Base-by-base conservation (phyloP, 2,888 invertebrate species). In the Lissocephala sabroskyi region DNA sequence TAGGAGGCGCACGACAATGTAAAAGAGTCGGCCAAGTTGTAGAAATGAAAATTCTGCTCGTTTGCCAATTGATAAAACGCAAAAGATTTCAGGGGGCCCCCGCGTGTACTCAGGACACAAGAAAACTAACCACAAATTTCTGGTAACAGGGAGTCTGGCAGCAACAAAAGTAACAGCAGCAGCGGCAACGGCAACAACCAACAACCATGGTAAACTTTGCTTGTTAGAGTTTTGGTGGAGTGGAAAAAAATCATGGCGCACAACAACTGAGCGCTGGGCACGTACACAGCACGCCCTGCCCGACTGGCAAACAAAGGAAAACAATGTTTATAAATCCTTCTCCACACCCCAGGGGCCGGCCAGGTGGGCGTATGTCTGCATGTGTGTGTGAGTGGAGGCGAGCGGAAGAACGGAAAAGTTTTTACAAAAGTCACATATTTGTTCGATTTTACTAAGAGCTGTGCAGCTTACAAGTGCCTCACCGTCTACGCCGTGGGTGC, bases 391-490 rank as follows among this genome's bases (percentile, higher is more conserved):
- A n/a, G n/a, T 29, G 14, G 33, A 35, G 1, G 16, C 9, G 6
- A 4, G 33, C 1, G 32, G 5, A n/a, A 35, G 33, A 5, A 2
- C 14, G 23, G 7, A 16, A 61, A 74, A 74, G 56, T 70, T 68
- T 58, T 37, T 35, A 41, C 30, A 52, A 46, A 65, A 73, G 66
- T 74, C 66, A 70, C 75, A 65, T 63, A 74, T 68, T 68, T 65
- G 66, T 63, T 55, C 63, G 63, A 68, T 74, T 73, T 66, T 52
- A 59, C 70, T 68, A 68, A 68, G 68, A 74, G 45, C 14, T 45
- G 37, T 16, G 39, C 30, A 19, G 63, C 66, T 61, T 63, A 61
- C 74, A 61, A 68, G 70, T 61, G 56, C 65, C 64, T 67, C 63
- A 62, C 51, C 59, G 55, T 58, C 23, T n/a, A 19, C 10, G n/a